Percentiles rank a stretch among this genome's conserved stretches.
phyloP scores from a whole-genome alignment of 2,797 vertebrate species.

The Micrastur ruficollis region DNA sequence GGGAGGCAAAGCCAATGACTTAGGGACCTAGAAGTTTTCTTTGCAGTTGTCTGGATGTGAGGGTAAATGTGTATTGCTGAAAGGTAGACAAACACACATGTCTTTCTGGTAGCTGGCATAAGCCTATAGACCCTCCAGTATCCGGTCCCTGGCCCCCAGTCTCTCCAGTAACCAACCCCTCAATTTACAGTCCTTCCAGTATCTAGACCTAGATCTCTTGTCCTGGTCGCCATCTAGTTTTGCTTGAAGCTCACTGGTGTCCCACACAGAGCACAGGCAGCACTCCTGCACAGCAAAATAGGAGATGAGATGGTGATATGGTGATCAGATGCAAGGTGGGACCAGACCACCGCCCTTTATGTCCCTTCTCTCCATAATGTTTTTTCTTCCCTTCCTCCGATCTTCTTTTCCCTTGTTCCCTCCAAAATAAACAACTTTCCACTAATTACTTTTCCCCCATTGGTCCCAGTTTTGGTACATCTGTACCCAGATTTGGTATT shows the following conservation, averaged over 20 bases:
- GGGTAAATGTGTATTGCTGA: background rate
- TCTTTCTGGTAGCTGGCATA: background rate
- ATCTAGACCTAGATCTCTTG: background rate
- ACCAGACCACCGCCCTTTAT: background rate
- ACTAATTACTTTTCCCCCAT: background rate
- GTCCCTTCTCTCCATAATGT: background rate
- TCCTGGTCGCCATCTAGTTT: background rate
- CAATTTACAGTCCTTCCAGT: background rate
- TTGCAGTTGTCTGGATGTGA: background rate
- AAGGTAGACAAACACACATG: rapidly evolving
- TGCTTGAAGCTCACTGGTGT: background rate
- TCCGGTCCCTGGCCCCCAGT: background rate
- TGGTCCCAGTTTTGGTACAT: too few relatives aligned
- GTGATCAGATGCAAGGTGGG: background rate
- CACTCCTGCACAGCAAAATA: background rate
- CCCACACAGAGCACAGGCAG: background rate
- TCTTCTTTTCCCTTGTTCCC: background rate
- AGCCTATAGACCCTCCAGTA: background rate
- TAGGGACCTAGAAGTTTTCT: background rate
- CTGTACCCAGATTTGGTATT: background rate
- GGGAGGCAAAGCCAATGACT: background rate
- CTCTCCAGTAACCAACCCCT: background rate
- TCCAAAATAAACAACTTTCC: background rate
- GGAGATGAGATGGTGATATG: background rate
- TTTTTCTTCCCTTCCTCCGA: background rate